Evolutionary conservation across 2,888 invertebrate species (phyloP).

Genomic region (Conomelus anceps): DNA sequence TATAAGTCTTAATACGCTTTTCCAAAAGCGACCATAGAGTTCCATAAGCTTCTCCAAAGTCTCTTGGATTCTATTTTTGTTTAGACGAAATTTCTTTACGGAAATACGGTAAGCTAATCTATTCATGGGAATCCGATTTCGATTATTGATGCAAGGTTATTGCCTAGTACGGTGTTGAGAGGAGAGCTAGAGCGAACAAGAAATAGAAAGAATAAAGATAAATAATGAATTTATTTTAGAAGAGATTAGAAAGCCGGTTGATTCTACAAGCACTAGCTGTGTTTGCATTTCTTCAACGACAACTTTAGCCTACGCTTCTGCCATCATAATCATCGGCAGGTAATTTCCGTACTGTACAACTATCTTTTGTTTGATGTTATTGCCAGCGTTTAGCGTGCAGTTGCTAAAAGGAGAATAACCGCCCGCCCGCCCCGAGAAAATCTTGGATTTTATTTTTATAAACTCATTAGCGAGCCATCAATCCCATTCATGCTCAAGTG

Average conservation of each 20-base stretch:
- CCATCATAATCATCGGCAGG: neutral
- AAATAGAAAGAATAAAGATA: neutral
- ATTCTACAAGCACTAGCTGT: neutral
- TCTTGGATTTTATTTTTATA: neutral
- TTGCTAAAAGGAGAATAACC: neutral
- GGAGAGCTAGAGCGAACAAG: neutral
- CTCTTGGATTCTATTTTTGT: neutral
- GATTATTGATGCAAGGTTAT: neutral
- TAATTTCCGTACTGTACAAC: neutral
- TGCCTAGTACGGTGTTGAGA: neutral
- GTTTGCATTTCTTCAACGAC: neutral
- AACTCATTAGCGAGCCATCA: neutral
- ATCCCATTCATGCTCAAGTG: neutral
- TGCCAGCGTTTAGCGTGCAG: neutral
- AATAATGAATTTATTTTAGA: neutral
- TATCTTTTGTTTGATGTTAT: neutral
- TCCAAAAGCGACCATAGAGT: too few species aligned
- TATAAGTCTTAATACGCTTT: too few species aligned
- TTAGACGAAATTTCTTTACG: neutral
- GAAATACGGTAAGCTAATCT: neutral
- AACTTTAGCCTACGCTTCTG: neutral
- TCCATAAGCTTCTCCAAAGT: too few species aligned
- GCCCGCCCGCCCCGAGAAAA: neutral
- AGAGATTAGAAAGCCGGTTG: neutral
- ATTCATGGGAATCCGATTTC: neutral